Evolutionary conservation across 1,140 invertebrate genomes (phyloP), one percentile per base, ranked within the genome.

Genomic region (Periplaneta americana): DNA sequence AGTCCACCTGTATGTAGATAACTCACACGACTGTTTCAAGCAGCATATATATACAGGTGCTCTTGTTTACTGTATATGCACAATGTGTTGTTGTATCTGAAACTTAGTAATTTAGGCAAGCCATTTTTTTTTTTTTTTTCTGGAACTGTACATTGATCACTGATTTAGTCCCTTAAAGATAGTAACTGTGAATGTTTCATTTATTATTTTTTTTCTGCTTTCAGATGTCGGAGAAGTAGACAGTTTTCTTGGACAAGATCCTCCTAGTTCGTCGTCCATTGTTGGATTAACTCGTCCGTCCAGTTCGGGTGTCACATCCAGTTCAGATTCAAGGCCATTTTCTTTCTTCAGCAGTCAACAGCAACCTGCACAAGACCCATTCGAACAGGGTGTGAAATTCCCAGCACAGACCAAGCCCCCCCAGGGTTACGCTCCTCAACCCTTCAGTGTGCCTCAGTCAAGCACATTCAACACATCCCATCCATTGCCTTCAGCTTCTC

Each of bases 141-240:
- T n/a, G n/a, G n/a, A n/a, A n/a, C n/a, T n/a, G n/a, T n/a, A n/a
- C n/a, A n/a, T n/a, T n/a, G n/a, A n/a, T n/a, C n/a, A n/a, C n/a
- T n/a, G n/a, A n/a, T n/a, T n/a, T n/a, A n/a, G n/a, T n/a, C n/a
- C n/a, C n/a, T n/a, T n/a, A n/a, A n/a, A n/a, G n/a, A n/a, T n/a
- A n/a, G n/a, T n/a, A n/a, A n/a, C n/a, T n/a, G n/a, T n/a, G n/a
- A n/a, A n/a, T n/a, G n/a, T n/a, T n/a, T n/a, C n/a, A n/a, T n/a
- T n/a, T n/a, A n/a, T n/a, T 9, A 34, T 32, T 34, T 66, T 80
- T 5, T 80, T 75, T 75, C 34, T 18, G n/a, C 0, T 80, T 80
- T 75, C 80, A 80, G 80, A 80, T 32, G 34, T 80, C 34, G 80
- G 80, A 35, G 80, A 80, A 75, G 80, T 37, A 74, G 80, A 75